Evolutionary conservation across 2,888 invertebrate genomes (phyloP), one percentile per base, ranked within the genome.

Genomic region (Mactromeris polynyma): DNA sequence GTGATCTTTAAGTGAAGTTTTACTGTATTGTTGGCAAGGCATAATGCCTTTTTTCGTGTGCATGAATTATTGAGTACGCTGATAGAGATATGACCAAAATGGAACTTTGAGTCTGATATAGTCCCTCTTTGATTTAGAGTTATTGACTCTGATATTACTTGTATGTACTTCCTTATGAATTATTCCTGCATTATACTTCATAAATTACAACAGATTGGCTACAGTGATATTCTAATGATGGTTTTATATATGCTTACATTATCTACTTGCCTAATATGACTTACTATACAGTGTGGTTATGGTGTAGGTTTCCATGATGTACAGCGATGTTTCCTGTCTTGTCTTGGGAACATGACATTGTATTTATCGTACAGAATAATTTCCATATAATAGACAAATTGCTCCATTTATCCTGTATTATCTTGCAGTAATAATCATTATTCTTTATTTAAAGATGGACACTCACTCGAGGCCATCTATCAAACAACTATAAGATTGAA

Each of bases 211-310:
- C 51, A 6, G 2, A 14, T 51, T 58, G 21, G 58, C 19, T 58
- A 14, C 9, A 4, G 36, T 26, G 73, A 73, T 73, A 73, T 73
- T 73, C 9, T 73, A 33, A 73, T 73, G 73, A 33, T 73, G 36
- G 31, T 73, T 73, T 73, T 73, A 73, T 64, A 26, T 73, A 73
- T 33, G 73, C 73, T 73, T 73, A 73, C 36, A 36, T 26, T 73
- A 73, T 73, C 21, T 73, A 73, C 73, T 73, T 73, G 36, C 36
- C 33, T 73, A 73, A 73, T 73, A 73, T 73, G 73, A 73, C 73
- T 73, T 73, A 73, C 73, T 36, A 73, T 73, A 26, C n/a, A 33
- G 33, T 33, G 73, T 64, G 58, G 58, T 64, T 26, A 64, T 26
- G 58, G 26, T 64, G n/a, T 64, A 26, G 26, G 11, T 9, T 26